A percentile compares a stretch with the other conserved stretches of the same genome.
These are phyloP conservation scores for Asteroscopus sphinx DNA, from an alignment of 2,888 invertebrate genomes.

Conservation along the genomic window DNA sequence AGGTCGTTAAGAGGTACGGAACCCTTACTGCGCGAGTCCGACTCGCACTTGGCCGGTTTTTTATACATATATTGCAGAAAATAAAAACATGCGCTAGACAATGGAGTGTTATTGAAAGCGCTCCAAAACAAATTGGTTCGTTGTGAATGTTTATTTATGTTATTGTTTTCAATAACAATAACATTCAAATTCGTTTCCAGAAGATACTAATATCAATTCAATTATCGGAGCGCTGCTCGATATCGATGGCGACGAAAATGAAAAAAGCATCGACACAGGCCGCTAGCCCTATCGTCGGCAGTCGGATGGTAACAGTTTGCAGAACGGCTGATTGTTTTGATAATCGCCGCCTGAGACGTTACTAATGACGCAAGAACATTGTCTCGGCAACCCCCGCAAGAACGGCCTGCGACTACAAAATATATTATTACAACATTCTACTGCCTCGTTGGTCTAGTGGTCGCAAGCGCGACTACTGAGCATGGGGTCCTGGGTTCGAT, in stretches of 20 bases:
- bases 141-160: too few relatives aligned
- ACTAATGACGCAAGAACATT: constrained; percentile 82
- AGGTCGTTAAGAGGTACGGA: too few relatives aligned
- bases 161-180: too few relatives aligned
- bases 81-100: too few relatives aligned
- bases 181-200: constrained; percentile 6
- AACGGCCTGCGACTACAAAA: constrained; percentile 61
- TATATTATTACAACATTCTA: constrained; percentile 64
- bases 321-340: constrained; percentile 85
- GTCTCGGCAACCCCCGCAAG: constrained; percentile 66
- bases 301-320: constrained; percentile 74
- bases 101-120: background rate
- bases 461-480: too few relatives aligned
- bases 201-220: constrained; percentile 16
- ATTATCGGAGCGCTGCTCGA: constrained; percentile 13
- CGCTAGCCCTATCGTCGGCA: constrained; percentile 51
- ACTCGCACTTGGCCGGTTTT: too few relatives aligned
- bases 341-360: constrained; percentile 81
- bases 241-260: constrained; percentile 31
- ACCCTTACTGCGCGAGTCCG: too few relatives aligned
- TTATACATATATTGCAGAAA: too few relatives aligned
- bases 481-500: too few relatives aligned
- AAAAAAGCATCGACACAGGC: constrained; percentile 37
- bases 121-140: background rate
- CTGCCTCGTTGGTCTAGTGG: too few relatives aligned